Evolutionary conservation across 2,888 invertebrate species (phyloP).

Genomic region (Gisinianus flammeolus): DNA sequence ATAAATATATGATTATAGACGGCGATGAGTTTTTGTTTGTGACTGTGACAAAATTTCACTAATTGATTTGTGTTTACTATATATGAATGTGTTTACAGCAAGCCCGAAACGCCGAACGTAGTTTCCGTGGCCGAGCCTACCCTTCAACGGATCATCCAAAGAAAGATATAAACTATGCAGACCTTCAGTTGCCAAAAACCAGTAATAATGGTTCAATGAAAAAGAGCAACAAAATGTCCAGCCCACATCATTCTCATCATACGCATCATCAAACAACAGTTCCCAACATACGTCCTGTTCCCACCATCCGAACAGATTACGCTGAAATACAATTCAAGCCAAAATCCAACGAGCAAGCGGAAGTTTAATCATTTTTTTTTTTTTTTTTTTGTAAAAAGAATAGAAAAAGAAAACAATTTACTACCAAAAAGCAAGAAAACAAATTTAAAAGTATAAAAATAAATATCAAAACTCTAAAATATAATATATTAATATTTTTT

Average conservation of each 20-base stretch:
- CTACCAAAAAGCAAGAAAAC: too few relatives aligned
- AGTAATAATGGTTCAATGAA: constrained; percentile 61
- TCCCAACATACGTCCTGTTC: constrained; percentile 29
- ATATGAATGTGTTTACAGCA: constrained; percentile 35
- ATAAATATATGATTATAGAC: too few relatives aligned
- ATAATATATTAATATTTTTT: too few relatives aligned
- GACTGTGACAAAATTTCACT: too few relatives aligned
- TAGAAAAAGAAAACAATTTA: too few relatives aligned
- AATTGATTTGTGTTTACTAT: too few relatives aligned
- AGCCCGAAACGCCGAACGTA: constrained; percentile 51
- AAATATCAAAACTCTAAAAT: too few relatives aligned
- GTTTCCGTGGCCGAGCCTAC: constrained; percentile 57
- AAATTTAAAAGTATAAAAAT: too few relatives aligned
- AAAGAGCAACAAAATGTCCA: constrained; percentile 56
- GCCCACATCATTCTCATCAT: constrained; percentile 44
- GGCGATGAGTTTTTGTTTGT: too few relatives aligned
- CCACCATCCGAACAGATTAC: constrained; percentile 53
- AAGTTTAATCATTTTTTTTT: constrained; percentile 46
- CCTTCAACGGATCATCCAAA: constrained; percentile 50
- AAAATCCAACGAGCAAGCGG: constrained; percentile 58
- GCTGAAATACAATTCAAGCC: constrained; percentile 58
- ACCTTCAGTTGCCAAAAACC: constrained; percentile 61
- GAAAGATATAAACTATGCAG: constrained; percentile 61
- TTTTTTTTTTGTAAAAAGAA: too few relatives aligned
- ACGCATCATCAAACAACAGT: constrained; percentile 39